Base-by-base conservation (phyloP, 2,797 vertebrate species). In the Muscicapa striata region DNA sequence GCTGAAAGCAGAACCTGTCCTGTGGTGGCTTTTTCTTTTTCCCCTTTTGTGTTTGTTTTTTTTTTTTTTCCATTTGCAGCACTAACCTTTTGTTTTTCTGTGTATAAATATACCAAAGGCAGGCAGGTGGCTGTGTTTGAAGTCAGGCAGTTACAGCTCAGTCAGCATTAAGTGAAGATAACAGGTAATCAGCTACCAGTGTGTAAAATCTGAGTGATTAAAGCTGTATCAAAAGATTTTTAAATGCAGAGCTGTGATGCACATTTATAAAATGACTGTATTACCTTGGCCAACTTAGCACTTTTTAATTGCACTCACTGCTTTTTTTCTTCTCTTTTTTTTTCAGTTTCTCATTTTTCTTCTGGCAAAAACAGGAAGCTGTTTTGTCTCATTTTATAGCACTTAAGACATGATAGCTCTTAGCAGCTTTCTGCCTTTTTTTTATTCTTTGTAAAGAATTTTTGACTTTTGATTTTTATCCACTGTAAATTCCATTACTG, bases 71-170 rank as follows among this genome's bases (percentile, higher is more conserved):
- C 62, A 51, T 94, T 94, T 97, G 77, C 84, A 93, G 91, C 95
- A 83, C 96, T 96, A 90, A 95, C 62, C 87, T 87, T 88, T 73
- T 93, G 34, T 88, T 90, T 95, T 94, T 82, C 92, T 63, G 21
- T 89, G 61, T 95, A 93, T 96, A 93, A 94, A 77, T 94, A 97
- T 97, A 98, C 98, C 98, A 98, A 98, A 98, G 98, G 97, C 84
- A 96, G 91, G 93, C 93, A 95, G 95, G 86, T 95, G 78, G 66
- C 68, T 95, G 61, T 80, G 87, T 91, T 93, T 95, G 83, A 93
- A 95, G 83, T 94, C 79, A 43, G 88, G 84, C 80, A 72, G 75
- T 89, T 91, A 79, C 45, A 91, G 88, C 78, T 88, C 86, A 90
- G 96, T 97, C 89, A 96, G 46, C 85, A 57, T 52, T 84, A 84